phyloP scores from a whole-genome alignment of 2,113 vertebrate species.

The Conger conger region DNA sequence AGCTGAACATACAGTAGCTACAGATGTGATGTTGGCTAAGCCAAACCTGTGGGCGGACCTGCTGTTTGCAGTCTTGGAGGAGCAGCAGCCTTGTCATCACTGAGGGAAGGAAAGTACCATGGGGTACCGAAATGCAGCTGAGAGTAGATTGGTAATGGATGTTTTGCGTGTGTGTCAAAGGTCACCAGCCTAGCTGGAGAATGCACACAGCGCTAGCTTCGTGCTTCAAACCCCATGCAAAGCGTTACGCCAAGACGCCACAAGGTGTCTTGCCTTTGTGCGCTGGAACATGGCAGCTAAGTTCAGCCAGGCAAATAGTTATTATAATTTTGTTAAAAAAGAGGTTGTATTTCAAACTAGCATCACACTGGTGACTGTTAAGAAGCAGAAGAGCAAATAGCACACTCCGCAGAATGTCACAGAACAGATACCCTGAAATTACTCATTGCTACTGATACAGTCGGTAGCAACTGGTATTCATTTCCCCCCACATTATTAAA shows the following conservation, averaged over 20 bases:
- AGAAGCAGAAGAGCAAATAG: neutral
- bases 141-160: neutral
- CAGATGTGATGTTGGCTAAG: no score
- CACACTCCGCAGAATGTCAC: conserved; percentile 36
- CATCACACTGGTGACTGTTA: neutral
- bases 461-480: neutral
- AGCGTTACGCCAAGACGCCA: no score
- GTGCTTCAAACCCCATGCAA: no score
- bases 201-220: no score
- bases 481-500: neutral
- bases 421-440: neutral
- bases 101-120: no score
- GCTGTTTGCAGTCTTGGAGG: no score
- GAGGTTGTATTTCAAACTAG: conserved; percentile 14
- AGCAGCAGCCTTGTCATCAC: no score
- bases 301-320: neutral
- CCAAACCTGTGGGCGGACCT: no score
- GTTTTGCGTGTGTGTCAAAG: neutral
- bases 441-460: neutral
- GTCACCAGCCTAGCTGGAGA: neutral
- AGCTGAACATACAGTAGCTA: no score
- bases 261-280: neutral
- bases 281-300: neutral
- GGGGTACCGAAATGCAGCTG: neutral
- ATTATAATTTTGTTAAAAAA: neutral